These are phyloP conservation scores for Tetragnatha versicolor DNA, from an alignment of 1,140 invertebrate genomes.

Conservation along the genomic window DNA sequence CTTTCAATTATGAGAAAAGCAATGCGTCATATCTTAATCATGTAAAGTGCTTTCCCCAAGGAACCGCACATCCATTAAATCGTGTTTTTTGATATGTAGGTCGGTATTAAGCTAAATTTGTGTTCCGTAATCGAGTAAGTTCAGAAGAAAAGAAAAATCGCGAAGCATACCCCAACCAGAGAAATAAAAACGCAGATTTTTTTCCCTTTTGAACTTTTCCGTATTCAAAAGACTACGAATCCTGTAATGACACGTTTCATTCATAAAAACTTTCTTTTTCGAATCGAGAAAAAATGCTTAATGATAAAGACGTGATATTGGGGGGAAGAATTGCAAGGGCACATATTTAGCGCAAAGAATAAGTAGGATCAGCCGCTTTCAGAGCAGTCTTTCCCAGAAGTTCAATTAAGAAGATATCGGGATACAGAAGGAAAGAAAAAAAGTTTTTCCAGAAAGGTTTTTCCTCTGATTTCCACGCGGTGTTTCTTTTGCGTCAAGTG, in stretches of 20 bases:
- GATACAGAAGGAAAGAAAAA: conserved; percentile 12
- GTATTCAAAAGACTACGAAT: conserved; percentile 25
- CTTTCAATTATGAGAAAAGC: no score
- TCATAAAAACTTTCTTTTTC: conserved; percentile 37
- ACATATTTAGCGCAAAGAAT: conserved; percentile 19
- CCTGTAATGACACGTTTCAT: conserved; percentile 44
- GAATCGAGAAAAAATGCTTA: conserved; percentile 10
- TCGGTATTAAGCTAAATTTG: not conserved
- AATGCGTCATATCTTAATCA: no score
- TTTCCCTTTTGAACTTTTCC: conserved; percentile 8
- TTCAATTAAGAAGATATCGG: conserved; percentile 47
- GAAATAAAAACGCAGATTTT: not conserved
- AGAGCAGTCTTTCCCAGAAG: conserved; percentile 13
- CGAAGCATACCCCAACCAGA: not conserved
- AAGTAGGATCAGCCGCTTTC: not conserved
- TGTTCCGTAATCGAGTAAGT: not conserved
- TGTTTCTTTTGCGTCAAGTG: not conserved
- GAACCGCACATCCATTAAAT: no score
- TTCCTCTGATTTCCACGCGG: conserved; percentile 7
- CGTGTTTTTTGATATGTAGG: not conserved
- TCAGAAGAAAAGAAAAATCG: not conserved
- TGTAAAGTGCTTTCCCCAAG: no score
- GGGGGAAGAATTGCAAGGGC: conserved; percentile 28
- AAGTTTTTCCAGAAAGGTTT: conserved; percentile 2
- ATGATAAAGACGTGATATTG: conserved; percentile 47